Percentiles rank a stretch among this genome's conserved stretches.
These are phyloP conservation scores for Saccopteryx bilineata DNA, from an alignment of 2,113 vertebrate species.

Conservation along the genomic window DNA sequence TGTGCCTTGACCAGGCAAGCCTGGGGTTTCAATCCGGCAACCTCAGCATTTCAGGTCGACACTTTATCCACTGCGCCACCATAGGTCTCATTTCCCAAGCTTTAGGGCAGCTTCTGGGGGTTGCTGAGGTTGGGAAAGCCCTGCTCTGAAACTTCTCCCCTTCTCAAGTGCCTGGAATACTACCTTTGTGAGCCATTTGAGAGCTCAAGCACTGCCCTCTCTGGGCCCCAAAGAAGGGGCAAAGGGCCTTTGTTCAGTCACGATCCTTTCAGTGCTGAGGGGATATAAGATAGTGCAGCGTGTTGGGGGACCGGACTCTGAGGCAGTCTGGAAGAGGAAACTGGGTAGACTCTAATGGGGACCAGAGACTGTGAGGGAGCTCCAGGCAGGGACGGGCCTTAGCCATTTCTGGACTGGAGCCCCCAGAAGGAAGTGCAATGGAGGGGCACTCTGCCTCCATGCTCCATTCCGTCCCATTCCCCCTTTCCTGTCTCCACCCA, in stretches of 20 bases:
- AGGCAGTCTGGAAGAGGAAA: background rate
- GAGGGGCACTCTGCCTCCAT: too few relatives aligned
- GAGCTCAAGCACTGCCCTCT: background rate
- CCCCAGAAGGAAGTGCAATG: background rate
- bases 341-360: accelerated
- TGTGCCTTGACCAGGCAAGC: too few relatives aligned
- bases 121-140: background rate
- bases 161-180: background rate
- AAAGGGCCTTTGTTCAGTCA: background rate
- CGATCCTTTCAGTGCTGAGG: background rate
- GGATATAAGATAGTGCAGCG: background rate
- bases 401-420: background rate
- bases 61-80: too few relatives aligned
- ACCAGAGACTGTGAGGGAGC: background rate
- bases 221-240: background rate
- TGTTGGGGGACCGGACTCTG: background rate
- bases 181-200: background rate
- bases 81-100: too few relatives aligned
- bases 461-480: background rate
- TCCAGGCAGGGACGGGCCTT: background rate
- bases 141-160: background rate
- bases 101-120: background rate
- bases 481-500: background rate
- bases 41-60: too few relatives aligned
- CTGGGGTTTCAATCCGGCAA: too few relatives aligned